Conservation (phyloP, 2,797 vertebrate species). For the Coreius guichenoti region DNA sequence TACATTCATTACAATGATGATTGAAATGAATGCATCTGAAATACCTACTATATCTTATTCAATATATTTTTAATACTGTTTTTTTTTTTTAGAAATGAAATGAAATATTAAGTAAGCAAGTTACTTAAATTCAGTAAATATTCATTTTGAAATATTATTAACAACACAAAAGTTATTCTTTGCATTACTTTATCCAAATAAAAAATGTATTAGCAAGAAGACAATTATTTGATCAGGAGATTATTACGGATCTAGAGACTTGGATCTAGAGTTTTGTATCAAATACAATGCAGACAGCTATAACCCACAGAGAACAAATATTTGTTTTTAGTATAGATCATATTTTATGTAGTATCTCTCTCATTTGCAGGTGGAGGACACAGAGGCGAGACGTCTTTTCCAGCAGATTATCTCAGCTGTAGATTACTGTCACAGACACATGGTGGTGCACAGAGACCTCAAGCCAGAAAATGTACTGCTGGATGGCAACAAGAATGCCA, state of each 20-base stretch:
- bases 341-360: constrained; percentile 21
- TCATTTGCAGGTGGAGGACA: constrained; percentile 87
- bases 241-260: background rate
- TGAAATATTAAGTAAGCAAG: background rate
- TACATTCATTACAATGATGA: background rate
- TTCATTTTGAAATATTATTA: constrained; percentile 1
- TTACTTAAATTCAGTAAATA: background rate
- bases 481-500: constrained; percentile 96
- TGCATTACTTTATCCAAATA: background rate
- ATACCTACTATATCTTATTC: background rate
- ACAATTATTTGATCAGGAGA: background rate
- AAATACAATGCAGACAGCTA: background rate
- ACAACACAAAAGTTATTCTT: constrained; percentile 6
- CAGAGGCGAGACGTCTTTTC: constrained; percentile 93
- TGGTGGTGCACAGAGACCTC: constrained; percentile 98
- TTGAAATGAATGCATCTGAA: background rate
- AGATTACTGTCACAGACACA: constrained; percentile 98
- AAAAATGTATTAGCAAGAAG: background rate
- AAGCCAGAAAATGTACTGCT: constrained; percentile 98
- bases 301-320: background rate
- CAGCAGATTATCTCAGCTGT: constrained; percentile 98
- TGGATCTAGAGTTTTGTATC: background rate
- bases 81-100: background rate
- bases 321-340: background rate
- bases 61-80: background rate